Percentiles rank a stretch among this genome's conserved stretches.
Conservation (phyloP, 2,113 vertebrate species). For the Crotalus viridis region DNA sequence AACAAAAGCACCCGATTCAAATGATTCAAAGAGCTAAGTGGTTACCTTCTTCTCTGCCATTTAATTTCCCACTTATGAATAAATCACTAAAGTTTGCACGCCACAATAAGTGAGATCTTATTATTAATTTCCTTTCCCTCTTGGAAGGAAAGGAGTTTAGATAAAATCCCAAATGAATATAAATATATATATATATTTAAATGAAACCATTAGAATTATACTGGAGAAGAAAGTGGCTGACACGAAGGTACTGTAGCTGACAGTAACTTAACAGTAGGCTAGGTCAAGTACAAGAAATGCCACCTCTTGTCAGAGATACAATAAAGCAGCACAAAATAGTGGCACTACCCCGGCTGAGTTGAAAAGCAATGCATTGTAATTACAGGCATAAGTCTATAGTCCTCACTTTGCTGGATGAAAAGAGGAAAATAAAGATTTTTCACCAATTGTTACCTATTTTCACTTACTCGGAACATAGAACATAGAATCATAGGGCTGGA, state of each 20-base stretch:
- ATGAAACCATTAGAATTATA: constrained; percentile 53
- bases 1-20: not conserved
- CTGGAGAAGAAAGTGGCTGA: constrained; percentile 1
- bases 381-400: not conserved
- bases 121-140: constrained; percentile 20
- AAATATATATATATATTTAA: constrained; percentile 29
- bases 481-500: not conserved
- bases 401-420: constrained; percentile 20
- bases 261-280: constrained; percentile 39
- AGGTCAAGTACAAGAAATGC: constrained; percentile 39
- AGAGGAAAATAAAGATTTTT: not conserved
- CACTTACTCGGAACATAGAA: not conserved
- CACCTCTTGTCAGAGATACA: constrained; percentile 18
- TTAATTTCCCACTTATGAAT: constrained; percentile 6
- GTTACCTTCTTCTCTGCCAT: not conserved
- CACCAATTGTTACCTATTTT: constrained; percentile 8
- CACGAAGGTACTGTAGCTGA: not conserved
- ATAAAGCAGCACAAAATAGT: not conserved
- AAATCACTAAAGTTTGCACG: constrained; percentile 12
- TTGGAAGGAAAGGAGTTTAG: not conserved
- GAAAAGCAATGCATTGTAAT: constrained; percentile 37
- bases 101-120: constrained; percentile 6
- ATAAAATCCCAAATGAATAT: constrained; percentile 25
- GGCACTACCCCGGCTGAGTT: constrained; percentile 16
- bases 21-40: not conserved